A percentile compares a stretch with the other conserved stretches of the same genome.
Conservation (phyloP, 37 sponge, comb jelly and placozoan genomes). For the Halisarca cf. caerulea region DNA sequence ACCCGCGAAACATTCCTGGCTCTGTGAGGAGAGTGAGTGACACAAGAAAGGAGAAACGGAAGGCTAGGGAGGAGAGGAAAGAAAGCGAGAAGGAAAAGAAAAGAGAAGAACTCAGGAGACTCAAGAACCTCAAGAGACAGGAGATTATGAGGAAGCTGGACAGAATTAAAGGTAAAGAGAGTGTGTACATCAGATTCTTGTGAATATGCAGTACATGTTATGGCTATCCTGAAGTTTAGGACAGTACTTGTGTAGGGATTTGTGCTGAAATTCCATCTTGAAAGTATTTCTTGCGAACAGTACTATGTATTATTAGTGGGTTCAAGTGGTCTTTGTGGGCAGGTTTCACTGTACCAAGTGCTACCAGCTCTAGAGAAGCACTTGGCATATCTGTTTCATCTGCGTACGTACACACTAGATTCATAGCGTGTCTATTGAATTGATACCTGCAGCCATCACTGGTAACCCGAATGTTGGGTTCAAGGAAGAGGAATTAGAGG, state of each 20-base stretch:
- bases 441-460: slow-evolving; percentile 47
- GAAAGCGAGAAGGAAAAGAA: slow-evolving; percentile 76
- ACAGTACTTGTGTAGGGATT: too few species aligned
- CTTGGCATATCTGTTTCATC: too few species aligned
- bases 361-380: too few species aligned
- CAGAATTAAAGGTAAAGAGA: slow-evolving; percentile 50
- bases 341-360: too few species aligned
- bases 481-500: slow-evolving; percentile 63
- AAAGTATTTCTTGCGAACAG: too few species aligned
- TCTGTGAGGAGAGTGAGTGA: slow-evolving; percentile 82
- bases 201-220: too few species aligned
- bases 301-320: too few species aligned
- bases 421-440: too few species aligned
- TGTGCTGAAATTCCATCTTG: too few species aligned
- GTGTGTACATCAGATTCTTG: neutral
- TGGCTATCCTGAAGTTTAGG: too few species aligned
- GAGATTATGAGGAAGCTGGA: slow-evolving; percentile 86
- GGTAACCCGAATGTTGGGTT: slow-evolving; percentile 85
- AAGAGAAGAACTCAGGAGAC: slow-evolving; percentile 77
- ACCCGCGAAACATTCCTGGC: slow-evolving; percentile 71
- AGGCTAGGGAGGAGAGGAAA: slow-evolving; percentile 70
- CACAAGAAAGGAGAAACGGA: slow-evolving; percentile 76
- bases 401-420: too few species aligned
- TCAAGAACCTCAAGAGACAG: slow-evolving; percentile 89
- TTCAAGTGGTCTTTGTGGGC: too few species aligned